Conservation (phyloP, 2,797 vertebrate species). For the Molossus alvarezi region DNA sequence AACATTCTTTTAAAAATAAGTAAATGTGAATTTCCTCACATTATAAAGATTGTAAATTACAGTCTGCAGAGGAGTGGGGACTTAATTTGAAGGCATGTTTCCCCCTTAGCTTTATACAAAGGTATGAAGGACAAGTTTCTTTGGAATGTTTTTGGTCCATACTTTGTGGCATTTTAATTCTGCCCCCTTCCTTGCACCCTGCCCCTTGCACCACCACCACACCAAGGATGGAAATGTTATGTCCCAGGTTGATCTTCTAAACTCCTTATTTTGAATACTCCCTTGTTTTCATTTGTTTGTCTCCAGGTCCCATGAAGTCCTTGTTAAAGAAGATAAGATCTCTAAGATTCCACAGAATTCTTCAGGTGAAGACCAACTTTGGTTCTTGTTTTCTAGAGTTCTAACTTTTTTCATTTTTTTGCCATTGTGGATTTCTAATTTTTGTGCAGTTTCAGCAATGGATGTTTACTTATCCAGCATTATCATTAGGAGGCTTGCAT, state of each 20-base stretch:
- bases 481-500: neutral
- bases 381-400: neutral
- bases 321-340: neutral
- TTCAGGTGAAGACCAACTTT: neutral
- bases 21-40: neutral
- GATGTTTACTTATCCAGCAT: neutral
- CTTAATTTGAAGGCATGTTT: neutral
- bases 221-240: neutral
- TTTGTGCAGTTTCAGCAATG: neutral
- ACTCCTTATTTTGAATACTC: fast-evolving
- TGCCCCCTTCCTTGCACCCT: neutral
- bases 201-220: neutral
- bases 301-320: neutral
- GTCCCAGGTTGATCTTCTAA: neutral
- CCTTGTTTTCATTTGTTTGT: neutral
- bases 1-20: conserved; percentile 32
- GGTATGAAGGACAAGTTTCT: neutral
- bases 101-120: neutral
- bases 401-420: neutral
- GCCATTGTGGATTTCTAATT: neutral
- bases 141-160: neutral
- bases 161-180: neutral
- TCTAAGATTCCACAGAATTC: neutral
- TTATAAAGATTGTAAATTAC: neutral
- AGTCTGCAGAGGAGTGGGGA: neutral